A percentile compares a stretch with the other conserved stretches of the same genome.
phyloP scores from a whole-genome alignment of 2,797 vertebrate species.

The Geotrypetes seraphini region DNA sequence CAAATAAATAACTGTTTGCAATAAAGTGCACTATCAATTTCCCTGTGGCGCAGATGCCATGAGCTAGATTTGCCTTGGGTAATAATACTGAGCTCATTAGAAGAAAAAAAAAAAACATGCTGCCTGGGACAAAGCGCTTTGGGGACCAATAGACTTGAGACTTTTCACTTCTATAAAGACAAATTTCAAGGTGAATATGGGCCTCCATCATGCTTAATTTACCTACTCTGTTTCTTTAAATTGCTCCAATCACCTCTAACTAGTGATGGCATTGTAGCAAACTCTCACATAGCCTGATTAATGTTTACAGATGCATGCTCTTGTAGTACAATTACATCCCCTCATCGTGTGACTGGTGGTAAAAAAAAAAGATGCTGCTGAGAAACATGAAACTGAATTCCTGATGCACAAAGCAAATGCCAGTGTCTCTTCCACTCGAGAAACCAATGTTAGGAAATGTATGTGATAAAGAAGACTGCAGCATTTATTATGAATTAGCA shows the following conservation, averaged over 20 bases:
- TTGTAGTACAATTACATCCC: conserved; percentile 2
- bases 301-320: neutral
- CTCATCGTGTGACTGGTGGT: neutral
- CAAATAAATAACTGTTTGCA: no score
- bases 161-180: no score
- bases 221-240: no score
- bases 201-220: no score
- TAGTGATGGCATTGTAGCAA: neutral
- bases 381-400: conserved; percentile 8
- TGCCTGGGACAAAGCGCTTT: no score
- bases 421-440: neutral
- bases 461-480: neutral
- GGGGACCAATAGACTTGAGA: no score
- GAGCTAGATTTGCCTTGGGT: no score
- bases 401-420: neutral
- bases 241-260: neutral
- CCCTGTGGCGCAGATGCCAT: no score
- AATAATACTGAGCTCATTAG: no score
- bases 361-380: neutral
- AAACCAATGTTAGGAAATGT: conserved; percentile 3
- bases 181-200: no score
- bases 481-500: conserved; percentile 28
- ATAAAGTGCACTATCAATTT: no score
- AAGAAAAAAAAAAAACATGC: no score
- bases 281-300: neutral